Evolutionary conservation across 2,797 vertebrate species (phyloP).

Genomic region (Meriones psammophilus): DNA sequence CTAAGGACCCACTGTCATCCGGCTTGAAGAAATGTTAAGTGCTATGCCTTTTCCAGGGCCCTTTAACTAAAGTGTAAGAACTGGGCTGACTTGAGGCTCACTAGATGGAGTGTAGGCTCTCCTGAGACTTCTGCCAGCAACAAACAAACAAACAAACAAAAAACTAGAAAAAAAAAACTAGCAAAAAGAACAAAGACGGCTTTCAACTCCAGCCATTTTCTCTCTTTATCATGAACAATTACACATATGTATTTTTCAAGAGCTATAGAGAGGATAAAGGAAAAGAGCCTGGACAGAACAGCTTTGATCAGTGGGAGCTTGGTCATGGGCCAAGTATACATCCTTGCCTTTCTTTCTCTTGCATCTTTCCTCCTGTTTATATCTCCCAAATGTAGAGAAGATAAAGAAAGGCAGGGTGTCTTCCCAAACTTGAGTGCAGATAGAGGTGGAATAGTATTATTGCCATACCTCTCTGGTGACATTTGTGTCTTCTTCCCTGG

Average conservation of each 20-base stretch:
- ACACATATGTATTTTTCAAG: constrained; percentile 1
- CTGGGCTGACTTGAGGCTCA: constrained; percentile 28
- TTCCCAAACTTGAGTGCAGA: background rate
- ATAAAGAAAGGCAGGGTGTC: background rate
- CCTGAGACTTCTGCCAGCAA: background rate
- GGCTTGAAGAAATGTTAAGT: background rate
- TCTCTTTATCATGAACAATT: constrained; percentile 12
- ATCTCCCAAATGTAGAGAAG: background rate
- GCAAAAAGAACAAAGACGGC: background rate
- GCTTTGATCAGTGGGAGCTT: rapidly evolving
- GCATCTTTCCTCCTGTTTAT: background rate
- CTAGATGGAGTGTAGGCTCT: background rate
- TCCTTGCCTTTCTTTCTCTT: background rate
- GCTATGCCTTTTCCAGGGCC: background rate
- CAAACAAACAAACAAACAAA: no score
- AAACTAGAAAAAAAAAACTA: constrained; percentile 4
- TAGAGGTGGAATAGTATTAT: background rate
- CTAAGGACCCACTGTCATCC: background rate
- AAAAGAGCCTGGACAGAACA: background rate
- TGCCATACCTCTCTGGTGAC: background rate
- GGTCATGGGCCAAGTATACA: no score
- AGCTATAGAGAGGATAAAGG: background rate
- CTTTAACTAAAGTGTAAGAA: constrained; percentile 24
- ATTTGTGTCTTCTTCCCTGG: background rate
- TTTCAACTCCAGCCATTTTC: background rate